phyloP scores from a whole-genome alignment of 2,888 invertebrate species.

The Poecilobothrus nobilitatus region DNA sequence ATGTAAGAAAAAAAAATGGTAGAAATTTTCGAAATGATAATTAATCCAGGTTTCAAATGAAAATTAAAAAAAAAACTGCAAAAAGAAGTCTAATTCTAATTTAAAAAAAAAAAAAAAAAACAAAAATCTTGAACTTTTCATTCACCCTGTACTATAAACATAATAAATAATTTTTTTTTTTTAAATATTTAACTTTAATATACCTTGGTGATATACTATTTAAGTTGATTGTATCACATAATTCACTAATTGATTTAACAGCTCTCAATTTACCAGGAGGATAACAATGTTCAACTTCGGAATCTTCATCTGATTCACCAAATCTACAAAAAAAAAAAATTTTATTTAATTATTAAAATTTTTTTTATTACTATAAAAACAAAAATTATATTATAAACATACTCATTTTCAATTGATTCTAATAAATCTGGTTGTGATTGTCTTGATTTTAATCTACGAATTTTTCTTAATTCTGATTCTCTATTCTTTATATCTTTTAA shows the following conservation, averaged over 20 bases:
- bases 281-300: conserved; percentile 54
- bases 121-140: too few species aligned
- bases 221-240: conserved; percentile 51
- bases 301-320: conserved; percentile 50
- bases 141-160: too few species aligned
- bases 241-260: conserved; percentile 58
- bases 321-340: conserved; percentile 25
- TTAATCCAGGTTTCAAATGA: too few species aligned
- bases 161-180: not conserved
- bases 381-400: conserved; percentile 24
- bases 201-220: conserved; percentile 31
- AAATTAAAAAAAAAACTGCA: too few species aligned
- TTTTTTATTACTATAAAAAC: not conserved
- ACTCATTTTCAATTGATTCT: conserved; percentile 53
- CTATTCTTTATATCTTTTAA: conserved; percentile 73
- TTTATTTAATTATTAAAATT: not conserved
- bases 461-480: conserved; percentile 68
- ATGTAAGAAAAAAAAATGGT: too few species aligned
- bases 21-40: too few species aligned
- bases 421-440: conserved; percentile 56
- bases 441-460: conserved; percentile 52
- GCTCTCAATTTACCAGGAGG: conserved; percentile 54
- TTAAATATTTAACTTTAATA: not conserved
- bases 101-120: too few species aligned
- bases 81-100: too few species aligned